Base-by-base conservation (phyloP, 2,888 invertebrate species). In the Odontomyia ornata region DNA sequence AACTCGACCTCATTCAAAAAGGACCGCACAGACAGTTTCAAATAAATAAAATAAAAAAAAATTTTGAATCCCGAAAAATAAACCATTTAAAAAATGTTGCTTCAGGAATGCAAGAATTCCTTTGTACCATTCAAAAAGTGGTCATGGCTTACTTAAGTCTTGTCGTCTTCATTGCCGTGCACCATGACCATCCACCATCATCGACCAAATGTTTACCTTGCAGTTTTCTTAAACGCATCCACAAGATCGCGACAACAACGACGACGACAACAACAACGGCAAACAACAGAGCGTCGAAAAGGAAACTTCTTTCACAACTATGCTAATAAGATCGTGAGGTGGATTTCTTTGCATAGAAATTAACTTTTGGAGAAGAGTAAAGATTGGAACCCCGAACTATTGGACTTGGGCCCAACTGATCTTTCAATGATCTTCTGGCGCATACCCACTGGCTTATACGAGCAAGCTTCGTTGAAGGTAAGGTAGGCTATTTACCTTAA, bases 261-360 rank as follows among this genome's bases (percentile, higher is more conserved):
- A 64, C 21, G 30, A 64, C 25, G 13, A 25, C 64, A 18, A 47
- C 47, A 46, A 27, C 47, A 18, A 47, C 47, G 57, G 69, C 5
- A 11, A 25, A 60, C 60, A 25, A 13, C 25, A 21, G 25, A 65
- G 47, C 78, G 75, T 77, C 77, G 77, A 76, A 80, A 79, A 80
- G 79, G 79, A 80, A 79, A 79, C 79, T 78, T 75, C 75, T 73
- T 73, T 73, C 73, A 60, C 73, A 79, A 79, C 80, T 80, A 81
- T 81, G 80, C 80, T 80, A 80, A 81, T 80, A 80, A 81, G 80
- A 80, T 80, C 80, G 81, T 80, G 79, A 80, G 77, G 76, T 81
- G 80, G 78, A 78, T 79, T 76, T 77, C 73, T 78, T 75, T 75
- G 75, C 73, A 73, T 73, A 73, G 73, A 73, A 73, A 73, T 73